These are phyloP conservation scores for Eucidaris tribuloides DNA, from an alignment of 35 echinoderm and acorn worm species.

Conservation along the genomic window DNA sequence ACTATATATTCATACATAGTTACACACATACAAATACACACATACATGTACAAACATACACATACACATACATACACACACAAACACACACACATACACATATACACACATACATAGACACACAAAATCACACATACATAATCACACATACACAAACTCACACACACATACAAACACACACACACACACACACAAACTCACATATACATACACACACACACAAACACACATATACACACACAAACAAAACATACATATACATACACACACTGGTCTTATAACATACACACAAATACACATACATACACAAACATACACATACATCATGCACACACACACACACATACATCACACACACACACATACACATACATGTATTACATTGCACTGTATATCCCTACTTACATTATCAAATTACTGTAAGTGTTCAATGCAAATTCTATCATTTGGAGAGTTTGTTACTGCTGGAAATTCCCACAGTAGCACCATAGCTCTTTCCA, in stretches of 20 bases:
- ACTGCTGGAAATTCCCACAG: too few species aligned
- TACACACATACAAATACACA: neutral
- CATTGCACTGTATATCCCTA: neutral
- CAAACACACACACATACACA: neutral
- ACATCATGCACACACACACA: neutral
- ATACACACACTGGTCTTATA: neutral
- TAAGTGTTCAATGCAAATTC: too few species aligned
- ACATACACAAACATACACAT: too few species aligned
- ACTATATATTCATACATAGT: neutral
- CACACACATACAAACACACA: neutral
- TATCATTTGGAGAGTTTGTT: too few species aligned
- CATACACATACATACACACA: neutral
- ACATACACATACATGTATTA: neutral
- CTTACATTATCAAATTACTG: too few species aligned
- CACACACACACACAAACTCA: too few species aligned
- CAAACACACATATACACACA: too few species aligned
- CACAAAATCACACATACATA: neutral
- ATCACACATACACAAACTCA: neutral
- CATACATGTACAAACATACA: neutral
- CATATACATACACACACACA: too few species aligned
- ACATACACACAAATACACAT: neutral
- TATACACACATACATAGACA: neutral
- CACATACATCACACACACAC: neutral
- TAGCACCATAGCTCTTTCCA: too few species aligned
- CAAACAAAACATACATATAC: neutral